A percentile compares a stretch with the other conserved stretches of the same genome.
phyloP scores from a whole-genome alignment of 1,140 invertebrate species.

The Bombus sibiricus region DNA sequence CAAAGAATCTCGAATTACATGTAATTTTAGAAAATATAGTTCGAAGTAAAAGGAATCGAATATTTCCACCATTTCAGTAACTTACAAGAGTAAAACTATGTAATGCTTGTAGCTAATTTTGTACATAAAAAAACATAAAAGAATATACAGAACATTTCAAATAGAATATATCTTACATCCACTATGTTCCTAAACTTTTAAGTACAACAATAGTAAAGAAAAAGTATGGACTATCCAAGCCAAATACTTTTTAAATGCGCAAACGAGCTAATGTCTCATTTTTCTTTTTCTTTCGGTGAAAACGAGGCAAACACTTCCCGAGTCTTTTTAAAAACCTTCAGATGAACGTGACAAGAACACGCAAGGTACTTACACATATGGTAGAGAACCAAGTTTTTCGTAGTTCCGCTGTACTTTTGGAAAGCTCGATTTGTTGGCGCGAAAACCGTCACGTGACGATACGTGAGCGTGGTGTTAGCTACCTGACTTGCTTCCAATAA shows the following conservation, averaged over 20 bases:
- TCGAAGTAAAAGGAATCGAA: too few species aligned
- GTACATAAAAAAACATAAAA: not conserved
- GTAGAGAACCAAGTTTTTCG: slow-evolving; percentile 87
- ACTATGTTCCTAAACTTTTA: not conserved
- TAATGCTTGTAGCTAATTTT: not conserved
- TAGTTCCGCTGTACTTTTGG: slow-evolving; percentile 85
- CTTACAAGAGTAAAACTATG: not conserved
- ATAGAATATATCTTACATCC: not conserved
- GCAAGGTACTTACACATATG: slow-evolving; percentile 89
- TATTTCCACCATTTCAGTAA: not conserved
- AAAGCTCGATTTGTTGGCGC: slow-evolving; percentile 91
- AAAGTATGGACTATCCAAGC: not conserved
- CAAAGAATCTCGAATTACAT: slow-evolving; percentile 9
- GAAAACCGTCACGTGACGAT: slow-evolving; percentile 89
- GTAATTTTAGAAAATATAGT: not conserved
- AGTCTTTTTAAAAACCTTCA: too few species aligned
- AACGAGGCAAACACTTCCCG: not conserved
- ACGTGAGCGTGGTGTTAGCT: slow-evolving; percentile 87
- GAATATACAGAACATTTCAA: not conserved
- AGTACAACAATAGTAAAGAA: not conserved
- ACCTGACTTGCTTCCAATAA: slow-evolving; percentile 86
- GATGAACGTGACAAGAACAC: not conserved
- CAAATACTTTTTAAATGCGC: not conserved
- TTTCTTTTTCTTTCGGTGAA: not conserved
- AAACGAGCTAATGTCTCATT: not conserved